Conservation (phyloP, 2,797 vertebrate genomes). For the Luscinia luscinia region DNA sequence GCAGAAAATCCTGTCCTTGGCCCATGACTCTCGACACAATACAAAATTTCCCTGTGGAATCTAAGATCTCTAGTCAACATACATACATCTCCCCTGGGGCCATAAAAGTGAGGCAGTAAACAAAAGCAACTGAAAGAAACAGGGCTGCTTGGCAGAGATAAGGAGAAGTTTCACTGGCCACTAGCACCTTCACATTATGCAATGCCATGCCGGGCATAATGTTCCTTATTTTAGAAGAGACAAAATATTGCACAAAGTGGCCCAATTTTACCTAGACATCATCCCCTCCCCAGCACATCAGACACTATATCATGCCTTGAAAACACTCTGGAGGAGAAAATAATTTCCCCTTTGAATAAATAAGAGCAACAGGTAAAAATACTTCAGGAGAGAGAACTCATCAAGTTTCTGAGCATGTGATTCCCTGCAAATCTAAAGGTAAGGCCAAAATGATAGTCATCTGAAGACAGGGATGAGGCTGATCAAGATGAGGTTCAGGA, state of each 20-base stretch:
- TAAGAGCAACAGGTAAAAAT: slow-evolving; percentile 17
- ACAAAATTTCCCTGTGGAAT: neutral
- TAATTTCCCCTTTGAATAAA: slow-evolving; percentile 32
- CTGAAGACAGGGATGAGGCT: neutral
- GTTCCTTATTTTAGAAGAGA: slow-evolving; percentile 41
- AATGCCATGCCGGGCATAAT: neutral
- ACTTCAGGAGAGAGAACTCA: neutral
- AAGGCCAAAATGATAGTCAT: neutral
- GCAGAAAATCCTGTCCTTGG: slow-evolving; percentile 3
- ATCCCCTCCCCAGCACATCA: neutral
- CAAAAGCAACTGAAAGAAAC: slow-evolving; percentile 27
- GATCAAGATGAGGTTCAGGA: neutral
- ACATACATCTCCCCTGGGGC: neutral
- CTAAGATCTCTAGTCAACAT: neutral
- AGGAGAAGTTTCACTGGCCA: neutral
- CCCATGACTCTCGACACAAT: neutral
- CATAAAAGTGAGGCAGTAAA: slow-evolving; percentile 2
- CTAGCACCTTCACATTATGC: slow-evolving; percentile 3
- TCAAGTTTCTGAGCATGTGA: neutral
- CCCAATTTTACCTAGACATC: slow-evolving; percentile 36
- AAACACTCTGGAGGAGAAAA: slow-evolving; percentile 30
- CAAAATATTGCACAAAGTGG: slow-evolving; percentile 57
- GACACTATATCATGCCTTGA: slow-evolving; percentile 9
- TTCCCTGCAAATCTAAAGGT: neutral
- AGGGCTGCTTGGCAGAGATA: neutral